Base-by-base conservation (phyloP, 2,113 vertebrate species). In the Corythaeola cristata region DNA sequence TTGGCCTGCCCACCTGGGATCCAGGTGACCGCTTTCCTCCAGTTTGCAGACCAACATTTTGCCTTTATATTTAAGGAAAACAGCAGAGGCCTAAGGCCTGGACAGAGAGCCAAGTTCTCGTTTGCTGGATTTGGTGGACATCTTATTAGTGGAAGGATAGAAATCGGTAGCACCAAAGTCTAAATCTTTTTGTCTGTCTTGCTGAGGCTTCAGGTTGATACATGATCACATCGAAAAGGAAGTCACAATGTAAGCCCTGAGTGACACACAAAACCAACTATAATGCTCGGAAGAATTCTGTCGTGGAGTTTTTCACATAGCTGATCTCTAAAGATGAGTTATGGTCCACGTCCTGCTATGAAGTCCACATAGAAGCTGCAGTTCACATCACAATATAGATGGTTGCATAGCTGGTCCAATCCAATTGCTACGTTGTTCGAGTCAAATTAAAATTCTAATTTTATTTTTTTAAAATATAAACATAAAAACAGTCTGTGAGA, bases 381-480 rank as follows among this genome's bases (percentile, higher is more conserved):
- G 47, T 66, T 93, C 47, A 13, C 17, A 11, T 69, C 6, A 7
- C 27, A 2, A 9, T 17, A 17, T 2, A 26, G 47, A 26, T 14
- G 59, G 28, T 41, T 3, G 1, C 14, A 6, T 19, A 67, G 39
- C 32, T 35, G 15, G 8, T 47, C 58, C 30, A 24, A 76, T 22
- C 24, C 3, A 1, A 33, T 53, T 22, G 33, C 50, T 67, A 9
- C 26, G 15, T 74, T 69, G 7, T n/a, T 47, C 0, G 2, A 81
- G 22, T 87, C 56, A 68, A 76, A 56, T 63, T 41, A 59, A 64
- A 64, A 52, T 50, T 37, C 6, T 50, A 11, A 28, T 39, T 62
- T 35, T 7, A 3, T 56, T 87, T 77, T 76, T 35, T 30, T 7
- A 3, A 28, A 35, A 32, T 45, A 16, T 15, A 39, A 35, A 45